Conservation (phyloP, 2,113 vertebrate species). For the Axis porcinus region DNA sequence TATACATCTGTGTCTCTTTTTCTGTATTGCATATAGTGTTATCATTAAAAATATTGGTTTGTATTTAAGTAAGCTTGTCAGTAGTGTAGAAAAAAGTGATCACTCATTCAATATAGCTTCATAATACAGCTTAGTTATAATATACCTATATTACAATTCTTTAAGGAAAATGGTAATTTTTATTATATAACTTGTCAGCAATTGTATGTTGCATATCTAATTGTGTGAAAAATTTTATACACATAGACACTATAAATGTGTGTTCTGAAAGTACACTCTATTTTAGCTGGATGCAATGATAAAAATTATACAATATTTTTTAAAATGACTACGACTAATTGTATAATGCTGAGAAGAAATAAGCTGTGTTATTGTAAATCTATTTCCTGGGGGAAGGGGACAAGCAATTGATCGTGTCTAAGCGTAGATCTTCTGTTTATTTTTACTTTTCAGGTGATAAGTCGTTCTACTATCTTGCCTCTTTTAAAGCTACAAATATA, state of each 20-base stretch:
- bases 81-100: neutral
- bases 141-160: neutral
- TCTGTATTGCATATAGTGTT: too few relatives aligned
- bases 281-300: neutral
- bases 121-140: neutral
- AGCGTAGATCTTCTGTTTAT: neutral
- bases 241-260: neutral
- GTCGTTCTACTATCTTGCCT: constrained; percentile 70
- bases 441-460: constrained; percentile 69
- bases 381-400: neutral
- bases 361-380: neutral
- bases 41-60: neutral
- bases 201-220: neutral
- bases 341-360: neutral
- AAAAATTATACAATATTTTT: neutral
- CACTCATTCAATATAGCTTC: neutral
- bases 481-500: constrained; percentile 70
- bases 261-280: neutral
- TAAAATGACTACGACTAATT: neutral
- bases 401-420: neutral
- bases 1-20: too few relatives aligned
- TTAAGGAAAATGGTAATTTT: neutral
- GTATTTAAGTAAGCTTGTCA: neutral
- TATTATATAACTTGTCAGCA: neutral
- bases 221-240: neutral